A percentile compares a stretch with the other conserved stretches of the same genome.
These are phyloP conservation scores for Mycetomoellerius zeteki DNA, from an alignment of 1,140 invertebrate genomes.

Conservation along the genomic window DNA sequence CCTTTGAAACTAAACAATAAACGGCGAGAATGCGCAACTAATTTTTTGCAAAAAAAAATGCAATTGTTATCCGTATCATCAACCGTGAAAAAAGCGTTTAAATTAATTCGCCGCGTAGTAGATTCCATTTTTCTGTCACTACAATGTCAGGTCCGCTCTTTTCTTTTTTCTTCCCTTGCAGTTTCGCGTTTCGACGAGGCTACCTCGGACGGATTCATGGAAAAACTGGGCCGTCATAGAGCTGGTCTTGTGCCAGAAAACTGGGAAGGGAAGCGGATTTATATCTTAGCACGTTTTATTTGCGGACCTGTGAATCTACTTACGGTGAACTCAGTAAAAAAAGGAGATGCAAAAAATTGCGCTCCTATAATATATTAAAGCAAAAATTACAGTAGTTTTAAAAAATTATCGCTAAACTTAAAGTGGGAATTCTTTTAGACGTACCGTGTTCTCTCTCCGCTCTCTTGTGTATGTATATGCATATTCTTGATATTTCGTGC, in stretches of 20 bases:
- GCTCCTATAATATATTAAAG: constrained; percentile 34
- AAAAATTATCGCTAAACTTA: constrained; percentile 21
- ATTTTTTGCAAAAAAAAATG: background rate
- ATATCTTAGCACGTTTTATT: constrained; percentile 64
- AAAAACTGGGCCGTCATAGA: constrained; percentile 50
- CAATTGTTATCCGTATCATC: background rate
- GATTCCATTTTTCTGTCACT: constrained; percentile 37
- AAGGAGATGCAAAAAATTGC: constrained; percentile 1
- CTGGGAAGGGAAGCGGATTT: constrained; percentile 54
- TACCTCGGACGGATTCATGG: constrained; percentile 47
- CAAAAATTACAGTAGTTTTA: constrained; percentile 31
- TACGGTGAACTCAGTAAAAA: constrained; percentile 18
- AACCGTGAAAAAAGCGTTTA: constrained; percentile 13
- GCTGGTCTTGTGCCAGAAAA: constrained; percentile 58
- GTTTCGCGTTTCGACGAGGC: constrained; percentile 23
- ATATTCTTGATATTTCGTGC: background rate
- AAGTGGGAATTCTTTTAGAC: background rate
- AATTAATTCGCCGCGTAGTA: constrained; percentile 34
- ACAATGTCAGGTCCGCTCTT: background rate
- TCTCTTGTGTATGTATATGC: too few relatives aligned
- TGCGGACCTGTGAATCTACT: constrained; percentile 50
- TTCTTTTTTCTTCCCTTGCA: constrained; percentile 14
- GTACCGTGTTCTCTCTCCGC: too few relatives aligned
- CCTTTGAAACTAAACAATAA: background rate
- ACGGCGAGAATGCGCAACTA: background rate